phyloP scores from a whole-genome alignment of 2,113 vertebrate genomes.

The Oryctolagus cuniculus region mOryCun1.1 NC_091433.1:139925001-139925500 shows the following conservation, averaged over 20 bases:
- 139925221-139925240: slow-evolving; percentile 85
- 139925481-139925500: neutral
- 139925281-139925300: slow-evolving; percentile 69
- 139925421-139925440: slow-evolving; percentile 25
- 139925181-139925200: slow-evolving; percentile 92
- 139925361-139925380: slow-evolving; percentile 59
- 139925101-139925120: slow-evolving; percentile 98
- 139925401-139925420: slow-evolving; percentile 1
- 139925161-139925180: slow-evolving; percentile 94
- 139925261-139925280: slow-evolving; percentile 84
- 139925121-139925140: slow-evolving; percentile 92
- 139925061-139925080: slow-evolving; percentile 99
- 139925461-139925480: slow-evolving; percentile 38
- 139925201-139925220: slow-evolving; percentile 89
- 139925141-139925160: slow-evolving; percentile 89
- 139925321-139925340: slow-evolving; percentile 46
- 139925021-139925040: slow-evolving; percentile 98
- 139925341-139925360: slow-evolving; percentile 21
- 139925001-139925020: slow-evolving; percentile 99
- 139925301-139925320: slow-evolving; percentile 70
- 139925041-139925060: slow-evolving; percentile 98
- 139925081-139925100: slow-evolving; percentile 98
- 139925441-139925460: slow-evolving; percentile 46
- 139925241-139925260: slow-evolving; percentile 82
- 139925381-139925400: slow-evolving; percentile 21